These are phyloP conservation scores for Acipenser ruthenus DNA, from an alignment of 2,797 vertebrate genomes.

Conservation along the genomic window DNA sequence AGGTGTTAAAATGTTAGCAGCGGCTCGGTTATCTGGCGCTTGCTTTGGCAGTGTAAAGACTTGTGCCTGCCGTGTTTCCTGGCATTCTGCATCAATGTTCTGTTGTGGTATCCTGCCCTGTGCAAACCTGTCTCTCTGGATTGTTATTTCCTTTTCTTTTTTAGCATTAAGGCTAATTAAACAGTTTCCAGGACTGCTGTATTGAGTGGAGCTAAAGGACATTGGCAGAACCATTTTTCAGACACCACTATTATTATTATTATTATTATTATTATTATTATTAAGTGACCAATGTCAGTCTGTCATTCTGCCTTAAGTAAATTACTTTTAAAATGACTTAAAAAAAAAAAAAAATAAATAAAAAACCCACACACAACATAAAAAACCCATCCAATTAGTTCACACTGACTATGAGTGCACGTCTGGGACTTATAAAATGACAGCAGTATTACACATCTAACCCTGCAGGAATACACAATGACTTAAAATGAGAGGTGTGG, in stretches of 20 bases:
- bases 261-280: neutral
- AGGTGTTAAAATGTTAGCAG: too few relatives aligned
- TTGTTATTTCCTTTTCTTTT: too few relatives aligned
- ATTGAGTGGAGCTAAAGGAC: too few relatives aligned
- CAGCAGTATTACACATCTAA: constrained; percentile 42
- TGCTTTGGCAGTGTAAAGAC: neutral
- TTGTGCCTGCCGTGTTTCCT: neutral
- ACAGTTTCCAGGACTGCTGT: too few relatives aligned
- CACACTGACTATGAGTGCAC: constrained; percentile 42
- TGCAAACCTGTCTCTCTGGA: too few relatives aligned
- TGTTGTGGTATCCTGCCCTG: too few relatives aligned
- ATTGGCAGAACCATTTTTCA: too few relatives aligned
- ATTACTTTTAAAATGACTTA: neutral
- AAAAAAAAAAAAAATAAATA: neutral
- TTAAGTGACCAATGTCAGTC: constrained; percentile 5
- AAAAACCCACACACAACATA: neutral
- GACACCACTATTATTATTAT: too few relatives aligned
- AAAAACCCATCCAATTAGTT: constrained; percentile 47
- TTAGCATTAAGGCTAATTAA: too few relatives aligned
- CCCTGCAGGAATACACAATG: constrained; percentile 37
- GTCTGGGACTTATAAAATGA: constrained; percentile 48
- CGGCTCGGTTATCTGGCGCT: too few relatives aligned
- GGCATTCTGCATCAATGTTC: neutral
- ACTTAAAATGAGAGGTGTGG: constrained; percentile 46
- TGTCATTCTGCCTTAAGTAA: neutral